phyloP scores from a whole-genome alignment of 2,113 vertebrate genomes.

The Neolamprologus falcicula region DNA sequence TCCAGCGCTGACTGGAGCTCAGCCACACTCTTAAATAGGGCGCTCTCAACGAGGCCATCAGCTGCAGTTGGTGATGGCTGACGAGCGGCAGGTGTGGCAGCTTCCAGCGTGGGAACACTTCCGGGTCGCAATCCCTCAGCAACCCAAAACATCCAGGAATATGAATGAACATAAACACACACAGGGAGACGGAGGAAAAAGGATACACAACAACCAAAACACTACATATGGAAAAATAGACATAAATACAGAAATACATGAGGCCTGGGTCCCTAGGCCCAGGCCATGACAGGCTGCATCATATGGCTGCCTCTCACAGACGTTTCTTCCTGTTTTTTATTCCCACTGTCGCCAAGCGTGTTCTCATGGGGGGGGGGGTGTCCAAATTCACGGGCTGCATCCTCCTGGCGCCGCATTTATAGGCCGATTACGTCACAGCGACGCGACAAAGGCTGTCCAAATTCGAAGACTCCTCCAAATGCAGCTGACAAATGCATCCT shows the following conservation, averaged over 20 bases:
- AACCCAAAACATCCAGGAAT: background rate
- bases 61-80: background rate
- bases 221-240: background rate
- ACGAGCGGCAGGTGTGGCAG: fast-evolving
- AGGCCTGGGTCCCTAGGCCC: background rate
- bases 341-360: background rate
- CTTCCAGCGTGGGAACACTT: background rate
- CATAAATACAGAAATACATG: background rate
- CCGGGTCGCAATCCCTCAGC: background rate
- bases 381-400: background rate
- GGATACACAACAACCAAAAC: background rate
- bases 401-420: fast-evolving
- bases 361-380: background rate
- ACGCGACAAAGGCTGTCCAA: fast-evolving
- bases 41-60: fast-evolving
- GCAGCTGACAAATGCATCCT: background rate
- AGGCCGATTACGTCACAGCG: fast-evolving
- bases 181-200: background rate
- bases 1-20: background rate
- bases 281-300: background rate
- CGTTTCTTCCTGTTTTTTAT: background rate
- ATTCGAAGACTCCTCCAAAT: background rate
- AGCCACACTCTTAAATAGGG: background rate
- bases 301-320: background rate
- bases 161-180: background rate